Evolutionary conservation across 2,113 vertebrate genomes (phyloP).

Genomic region (Boulengeromyrus knoepffleri): DNA sequence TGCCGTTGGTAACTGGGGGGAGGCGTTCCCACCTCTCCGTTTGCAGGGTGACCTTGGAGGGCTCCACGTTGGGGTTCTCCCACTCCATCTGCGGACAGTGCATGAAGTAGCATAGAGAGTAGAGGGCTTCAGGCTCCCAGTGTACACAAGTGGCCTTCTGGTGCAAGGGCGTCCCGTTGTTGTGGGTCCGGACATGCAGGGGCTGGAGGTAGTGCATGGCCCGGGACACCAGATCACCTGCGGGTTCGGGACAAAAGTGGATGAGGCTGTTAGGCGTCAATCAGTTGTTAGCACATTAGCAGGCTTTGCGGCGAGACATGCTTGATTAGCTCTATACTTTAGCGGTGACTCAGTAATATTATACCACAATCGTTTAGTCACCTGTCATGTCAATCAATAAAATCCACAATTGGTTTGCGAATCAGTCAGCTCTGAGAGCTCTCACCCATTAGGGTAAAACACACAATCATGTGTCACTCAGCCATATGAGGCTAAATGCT

Average conservation of each 20-base stretch:
- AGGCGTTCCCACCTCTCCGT: constrained; percentile 78
- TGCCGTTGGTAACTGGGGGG: background rate
- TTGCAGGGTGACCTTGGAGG: constrained; percentile 86
- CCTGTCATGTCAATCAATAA: background rate
- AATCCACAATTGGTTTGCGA: background rate
- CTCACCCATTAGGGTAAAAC: background rate
- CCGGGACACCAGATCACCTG: constrained; percentile 90
- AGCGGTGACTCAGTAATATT: background rate
- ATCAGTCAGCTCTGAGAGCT: no score
- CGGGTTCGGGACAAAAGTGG: constrained; percentile 10
- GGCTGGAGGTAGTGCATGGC: constrained; percentile 95
- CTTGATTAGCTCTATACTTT: background rate
- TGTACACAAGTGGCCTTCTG: constrained; percentile 72
- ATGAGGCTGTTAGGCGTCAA: background rate
- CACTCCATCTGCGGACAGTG: constrained; percentile 97
- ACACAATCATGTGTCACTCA: background rate
- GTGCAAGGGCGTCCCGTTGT: constrained; percentile 82
- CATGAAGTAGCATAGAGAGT: constrained; percentile 98
- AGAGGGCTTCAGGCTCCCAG: constrained; percentile 92
- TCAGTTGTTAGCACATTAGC: background rate
- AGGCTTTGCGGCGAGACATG: no score
- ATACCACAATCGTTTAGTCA: background rate
- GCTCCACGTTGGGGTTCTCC: constrained; percentile 96
- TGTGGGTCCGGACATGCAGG: constrained; percentile 76
- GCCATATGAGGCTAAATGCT: background rate